Conservation (phyloP, 2,888 invertebrate species). For the Alloplasta piceator region DNA sequence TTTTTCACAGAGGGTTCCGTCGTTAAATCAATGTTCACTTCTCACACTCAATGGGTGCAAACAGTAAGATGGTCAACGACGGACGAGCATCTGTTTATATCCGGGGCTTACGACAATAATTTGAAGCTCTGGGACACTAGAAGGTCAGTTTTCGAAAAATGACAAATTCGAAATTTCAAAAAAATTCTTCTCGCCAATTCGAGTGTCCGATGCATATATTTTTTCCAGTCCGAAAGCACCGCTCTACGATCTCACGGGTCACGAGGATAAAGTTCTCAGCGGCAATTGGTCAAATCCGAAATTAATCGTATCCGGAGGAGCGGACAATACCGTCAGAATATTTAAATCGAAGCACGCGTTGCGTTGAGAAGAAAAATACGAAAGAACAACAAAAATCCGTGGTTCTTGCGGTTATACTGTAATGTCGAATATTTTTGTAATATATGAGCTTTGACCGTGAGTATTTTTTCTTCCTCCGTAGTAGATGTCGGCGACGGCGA, state of each 20-base stretch:
- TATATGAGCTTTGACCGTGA: conserved; percentile 52
- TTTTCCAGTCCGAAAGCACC: conserved; percentile 93
- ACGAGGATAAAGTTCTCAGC: conserved; percentile 96
- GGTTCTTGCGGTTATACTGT: conserved; percentile 47
- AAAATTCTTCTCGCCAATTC: not conserved
- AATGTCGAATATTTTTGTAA: conserved; percentile 68
- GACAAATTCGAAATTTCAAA: conserved; percentile 34
- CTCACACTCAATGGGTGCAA: conserved; percentile 96
- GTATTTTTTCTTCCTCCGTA: not conserved
- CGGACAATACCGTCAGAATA: conserved; percentile 96
- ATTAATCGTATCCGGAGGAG: conserved; percentile 94
- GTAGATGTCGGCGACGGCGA: conserved; percentile 14
- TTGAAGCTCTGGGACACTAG: conserved; percentile 98
- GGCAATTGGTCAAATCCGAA: conserved; percentile 97
- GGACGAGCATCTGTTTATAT: conserved; percentile 93
- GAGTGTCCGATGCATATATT: conserved; percentile 40
- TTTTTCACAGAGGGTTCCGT: conserved; percentile 90
- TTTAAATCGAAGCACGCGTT: conserved; percentile 88
- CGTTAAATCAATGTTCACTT: conserved; percentile 94
- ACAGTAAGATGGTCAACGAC: conserved; percentile 94
- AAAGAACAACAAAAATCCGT: not conserved
- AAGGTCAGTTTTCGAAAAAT: conserved; percentile 85
- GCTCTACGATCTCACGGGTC: conserved; percentile 95
- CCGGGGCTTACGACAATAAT: conserved; percentile 95
- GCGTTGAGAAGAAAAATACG: conserved; percentile 61